These are phyloP conservation scores for Nilaparvata lugens DNA, from an alignment of 1,140 invertebrate genomes.

Conservation along the genomic window DNA sequence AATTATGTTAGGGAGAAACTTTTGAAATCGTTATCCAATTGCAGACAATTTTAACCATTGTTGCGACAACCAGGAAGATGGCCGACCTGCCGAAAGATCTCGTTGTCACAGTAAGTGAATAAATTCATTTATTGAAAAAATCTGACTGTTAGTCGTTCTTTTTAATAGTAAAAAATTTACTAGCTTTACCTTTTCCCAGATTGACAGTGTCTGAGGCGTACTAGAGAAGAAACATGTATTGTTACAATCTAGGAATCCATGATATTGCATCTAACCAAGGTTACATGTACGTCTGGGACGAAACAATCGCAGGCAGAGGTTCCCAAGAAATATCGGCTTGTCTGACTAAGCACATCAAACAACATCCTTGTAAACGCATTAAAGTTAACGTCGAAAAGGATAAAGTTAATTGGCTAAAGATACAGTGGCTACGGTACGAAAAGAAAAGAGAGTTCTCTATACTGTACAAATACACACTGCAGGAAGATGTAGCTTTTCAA, in stretches of 20 bases:
- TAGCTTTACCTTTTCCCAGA: slow-evolving; percentile 11
- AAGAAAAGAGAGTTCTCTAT: slow-evolving; percentile 3
- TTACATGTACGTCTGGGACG: slow-evolving; percentile 16
- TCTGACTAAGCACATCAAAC: slow-evolving; percentile 14
- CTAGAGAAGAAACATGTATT: too few relatives aligned
- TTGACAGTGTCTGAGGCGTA: too few relatives aligned
- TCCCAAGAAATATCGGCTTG: slow-evolving; percentile 22
- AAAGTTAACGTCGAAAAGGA: slow-evolving; percentile 2
- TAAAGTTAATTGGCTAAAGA: slow-evolving; percentile 11
- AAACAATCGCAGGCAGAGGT: slow-evolving; percentile 11
- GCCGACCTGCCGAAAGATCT: too few relatives aligned
- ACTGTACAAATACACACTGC: slow-evolving; percentile 1
- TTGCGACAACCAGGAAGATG: too few relatives aligned
- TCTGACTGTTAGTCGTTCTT: too few relatives aligned
- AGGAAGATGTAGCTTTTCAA: slow-evolving; percentile 4
- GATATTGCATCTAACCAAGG: slow-evolving; percentile 15
- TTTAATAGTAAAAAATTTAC: too few relatives aligned
- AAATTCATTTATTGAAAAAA: too few relatives aligned
- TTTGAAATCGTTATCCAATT: too few relatives aligned
- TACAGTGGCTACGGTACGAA: slow-evolving; percentile 4
- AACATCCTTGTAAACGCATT: neutral
- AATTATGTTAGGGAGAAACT: too few relatives aligned
- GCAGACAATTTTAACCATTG: too few relatives aligned
- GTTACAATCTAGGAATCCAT: slow-evolving; percentile 20
- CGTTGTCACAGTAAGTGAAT: too few relatives aligned